Evolutionary conservation across 2,113 vertebrate genomes (phyloP).

Genomic region (Strigops habroptila): DNA sequence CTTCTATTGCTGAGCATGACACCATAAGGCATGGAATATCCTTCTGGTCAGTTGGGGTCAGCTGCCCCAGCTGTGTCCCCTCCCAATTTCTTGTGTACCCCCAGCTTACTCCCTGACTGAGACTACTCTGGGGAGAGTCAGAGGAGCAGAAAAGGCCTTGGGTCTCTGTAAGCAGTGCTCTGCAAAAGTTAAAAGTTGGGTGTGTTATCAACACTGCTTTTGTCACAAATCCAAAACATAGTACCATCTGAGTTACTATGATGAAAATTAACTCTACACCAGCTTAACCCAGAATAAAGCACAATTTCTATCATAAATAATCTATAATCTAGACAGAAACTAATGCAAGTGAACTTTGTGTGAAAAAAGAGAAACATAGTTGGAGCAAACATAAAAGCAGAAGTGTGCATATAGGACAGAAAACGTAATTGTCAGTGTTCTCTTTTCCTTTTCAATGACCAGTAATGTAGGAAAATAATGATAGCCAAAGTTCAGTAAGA

Average conservation of each 20-base stretch:
- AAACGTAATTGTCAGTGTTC: not conserved
- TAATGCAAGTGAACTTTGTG: not conserved
- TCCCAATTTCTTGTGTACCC: not conserved
- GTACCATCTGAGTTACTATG: not conserved
- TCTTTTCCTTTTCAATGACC: not conserved
- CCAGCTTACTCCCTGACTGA: not conserved
- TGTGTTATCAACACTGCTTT: not conserved
- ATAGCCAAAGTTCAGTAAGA: not conserved
- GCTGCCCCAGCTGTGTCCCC: not conserved
- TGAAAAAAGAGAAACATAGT: not conserved
- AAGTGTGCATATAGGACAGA: not conserved
- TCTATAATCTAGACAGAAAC: not conserved
- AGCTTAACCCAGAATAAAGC: not conserved
- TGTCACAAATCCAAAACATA: not conserved
- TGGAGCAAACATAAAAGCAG: not conserved
- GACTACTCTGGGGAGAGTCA: not conserved
- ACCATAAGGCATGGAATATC: not conserved
- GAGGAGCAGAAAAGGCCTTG: not conserved
- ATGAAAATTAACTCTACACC: not conserved
- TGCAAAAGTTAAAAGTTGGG: not conserved
- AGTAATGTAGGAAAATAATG: not conserved
- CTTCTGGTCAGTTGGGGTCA: not conserved
- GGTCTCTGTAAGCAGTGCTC: not conserved
- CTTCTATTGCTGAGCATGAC: not conserved
- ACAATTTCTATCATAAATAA: not conserved